A percentile compares a stretch with the other conserved stretches of the same genome.
These are phyloP conservation scores for Falcaria lacertinaria DNA, from an alignment of 2,888 invertebrate genomes.

Conservation along the genomic window DNA sequence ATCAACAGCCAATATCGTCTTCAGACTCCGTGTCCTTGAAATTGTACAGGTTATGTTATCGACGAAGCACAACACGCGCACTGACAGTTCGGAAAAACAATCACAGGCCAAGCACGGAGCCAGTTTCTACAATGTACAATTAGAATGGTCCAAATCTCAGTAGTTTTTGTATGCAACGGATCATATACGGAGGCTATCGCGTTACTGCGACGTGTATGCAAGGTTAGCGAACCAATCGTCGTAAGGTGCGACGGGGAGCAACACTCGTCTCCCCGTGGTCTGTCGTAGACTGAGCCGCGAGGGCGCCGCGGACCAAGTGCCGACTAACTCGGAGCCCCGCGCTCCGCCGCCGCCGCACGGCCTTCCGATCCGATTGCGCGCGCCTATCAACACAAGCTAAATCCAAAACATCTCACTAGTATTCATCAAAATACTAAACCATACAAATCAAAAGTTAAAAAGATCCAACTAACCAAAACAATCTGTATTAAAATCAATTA, in stretches of 20 bases:
- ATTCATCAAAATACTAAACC: slow-evolving; percentile 4
- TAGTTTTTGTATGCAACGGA: slow-evolving; percentile 32
- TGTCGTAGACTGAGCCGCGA: slow-evolving; percentile 62
- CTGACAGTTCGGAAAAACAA: slow-evolving; percentile 73
- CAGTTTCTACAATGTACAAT: slow-evolving; percentile 43
- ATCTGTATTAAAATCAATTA: too few relatives aligned
- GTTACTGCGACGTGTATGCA: slow-evolving; percentile 47
- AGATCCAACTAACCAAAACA: too few relatives aligned
- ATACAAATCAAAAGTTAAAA: too few relatives aligned
- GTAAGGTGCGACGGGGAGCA: slow-evolving; percentile 37
- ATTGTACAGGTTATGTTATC: slow-evolving; percentile 77
- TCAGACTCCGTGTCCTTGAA: slow-evolving; percentile 62
- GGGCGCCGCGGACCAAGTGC: slow-evolving; percentile 57
- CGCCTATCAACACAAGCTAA: slow-evolving; percentile 54
- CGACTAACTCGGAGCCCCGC: slow-evolving; percentile 49
- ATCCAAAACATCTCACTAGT: slow-evolving; percentile 31
- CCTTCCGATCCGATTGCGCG: slow-evolving; percentile 57
- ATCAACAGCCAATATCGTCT: slow-evolving; percentile 50
- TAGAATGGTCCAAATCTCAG: slow-evolving; percentile 31
- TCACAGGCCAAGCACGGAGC: slow-evolving; percentile 70
- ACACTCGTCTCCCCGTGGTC: slow-evolving; percentile 49
- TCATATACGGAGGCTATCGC: slow-evolving; percentile 31
- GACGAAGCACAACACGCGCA: slow-evolving; percentile 78
- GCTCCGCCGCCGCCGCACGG: slow-evolving; percentile 41
- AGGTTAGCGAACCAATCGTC: slow-evolving; percentile 49